Evolutionary conservation across 1,140 invertebrate species (phyloP), one percentile per base, ranked within the genome.

Genomic region (Anoplolepis gracilipes): DNA sequence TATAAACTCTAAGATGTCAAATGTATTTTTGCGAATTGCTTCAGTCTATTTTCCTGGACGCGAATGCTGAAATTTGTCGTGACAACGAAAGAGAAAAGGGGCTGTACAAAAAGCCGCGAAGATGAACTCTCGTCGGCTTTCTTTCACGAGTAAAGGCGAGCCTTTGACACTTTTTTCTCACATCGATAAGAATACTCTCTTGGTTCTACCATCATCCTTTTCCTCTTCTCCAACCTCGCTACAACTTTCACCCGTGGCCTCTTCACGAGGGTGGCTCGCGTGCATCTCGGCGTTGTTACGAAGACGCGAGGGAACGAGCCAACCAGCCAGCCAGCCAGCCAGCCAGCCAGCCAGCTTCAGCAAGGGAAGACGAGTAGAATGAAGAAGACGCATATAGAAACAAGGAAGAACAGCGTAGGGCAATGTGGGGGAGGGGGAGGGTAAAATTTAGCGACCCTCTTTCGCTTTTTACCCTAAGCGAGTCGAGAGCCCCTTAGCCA

Each of bases 401-500:
- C 62, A 67, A 75, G 85, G 76, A 67, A 69, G 69, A 78, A 53
- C 73, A 85, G 67, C 73, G 69, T 16, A 85, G 76, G 19, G 33
- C 46, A 57, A 57, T 49, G 53, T 16, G 70, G 70, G 46, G 46
- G 59, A 49, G 55, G 81, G 78, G 86, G 90, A 84, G 84, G 79
- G 88, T 88, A 86, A 87, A 92, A 91, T 88, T 93, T 92, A 92
- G 92, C 93, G 91, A 93, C 92, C 93, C 93, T 94, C 93, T 94
- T 94, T 93, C 89, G 90, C 92, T 94, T 93, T 94, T 94, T 93
- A 93, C 93, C 93, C 92, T 92, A 94, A 94, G 93, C 94, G 91
- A 94, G 91, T 93, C 92, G 93, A 93, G 93, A 94, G 93, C 93
- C 93, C 94, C 93, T 95, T 94, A 94, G 93, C 94, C 92, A 93